These are phyloP conservation scores for Ecdyonurus torrentis DNA, from an alignment of 2,888 invertebrate species.

Conservation along the genomic window DNA sequence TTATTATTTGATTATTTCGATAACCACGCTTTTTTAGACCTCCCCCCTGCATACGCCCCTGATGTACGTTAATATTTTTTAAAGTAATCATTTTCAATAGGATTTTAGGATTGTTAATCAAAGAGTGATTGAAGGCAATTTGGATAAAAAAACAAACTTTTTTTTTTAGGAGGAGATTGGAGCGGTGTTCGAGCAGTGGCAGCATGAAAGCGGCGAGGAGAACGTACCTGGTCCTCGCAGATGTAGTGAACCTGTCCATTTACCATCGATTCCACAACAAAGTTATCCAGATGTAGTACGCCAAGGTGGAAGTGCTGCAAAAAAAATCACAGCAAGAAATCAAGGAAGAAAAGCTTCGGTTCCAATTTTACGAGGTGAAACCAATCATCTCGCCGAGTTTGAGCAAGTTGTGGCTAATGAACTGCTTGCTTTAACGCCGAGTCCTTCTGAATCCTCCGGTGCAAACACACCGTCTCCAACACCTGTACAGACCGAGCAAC, in stretches of 20 bases:
- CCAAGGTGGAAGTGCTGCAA: neutral
- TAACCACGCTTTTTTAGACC: too few relatives aligned
- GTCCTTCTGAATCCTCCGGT: neutral
- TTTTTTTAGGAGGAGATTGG: constrained; percentile 2
- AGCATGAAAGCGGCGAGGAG: neutral
- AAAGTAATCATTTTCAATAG: too few relatives aligned
- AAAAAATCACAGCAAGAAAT: neutral
- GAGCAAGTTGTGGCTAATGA: neutral
- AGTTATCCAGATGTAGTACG: neutral
- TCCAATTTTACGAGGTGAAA: neutral
- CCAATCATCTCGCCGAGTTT: neutral
- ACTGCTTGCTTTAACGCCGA: neutral
- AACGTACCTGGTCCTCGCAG: neutral
- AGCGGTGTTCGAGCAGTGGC: neutral
- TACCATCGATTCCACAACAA: neutral
- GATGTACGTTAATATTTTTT: too few relatives aligned
- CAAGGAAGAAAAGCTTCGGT: neutral
- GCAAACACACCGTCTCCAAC: neutral
- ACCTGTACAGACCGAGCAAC: neutral
- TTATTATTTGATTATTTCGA: too few relatives aligned
- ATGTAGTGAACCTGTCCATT: neutral
- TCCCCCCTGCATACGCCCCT: too few relatives aligned
- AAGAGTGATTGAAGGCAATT: too few relatives aligned
- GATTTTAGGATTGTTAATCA: too few relatives aligned
- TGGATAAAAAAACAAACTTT: too few relatives aligned